A percentile compares a stretch with the other conserved stretches of the same genome.
These are phyloP conservation scores for Trichosurus vulpecula DNA, from an alignment of 2,797 vertebrate genomes.

Conservation along the genomic window DNA sequence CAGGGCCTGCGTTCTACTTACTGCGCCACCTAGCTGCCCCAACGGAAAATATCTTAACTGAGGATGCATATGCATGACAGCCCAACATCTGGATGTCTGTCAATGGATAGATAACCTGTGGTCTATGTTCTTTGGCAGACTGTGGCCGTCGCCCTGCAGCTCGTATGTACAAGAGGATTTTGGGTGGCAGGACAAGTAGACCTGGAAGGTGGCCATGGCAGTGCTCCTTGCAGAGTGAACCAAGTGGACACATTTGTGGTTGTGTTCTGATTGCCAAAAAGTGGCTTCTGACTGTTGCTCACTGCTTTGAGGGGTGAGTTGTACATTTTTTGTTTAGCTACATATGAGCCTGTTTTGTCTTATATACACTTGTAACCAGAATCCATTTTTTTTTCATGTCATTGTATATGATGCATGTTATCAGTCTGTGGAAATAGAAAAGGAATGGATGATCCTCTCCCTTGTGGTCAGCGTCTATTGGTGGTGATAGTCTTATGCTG, in stretches of 20 bases:
- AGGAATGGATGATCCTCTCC: not conserved
- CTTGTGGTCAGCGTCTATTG: not conserved
- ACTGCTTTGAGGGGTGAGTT: constrained; percentile 97
- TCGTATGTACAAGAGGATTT: constrained; percentile 92
- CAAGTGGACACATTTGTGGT: constrained; percentile 94
- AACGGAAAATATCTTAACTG: not conserved
- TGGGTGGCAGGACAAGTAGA: constrained; percentile 93
- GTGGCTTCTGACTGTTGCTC: constrained; percentile 95
- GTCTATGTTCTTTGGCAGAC: constrained; percentile 83
- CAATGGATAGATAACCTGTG: not conserved
- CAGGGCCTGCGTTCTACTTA: too few relatives aligned
- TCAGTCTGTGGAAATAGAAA: not conserved
- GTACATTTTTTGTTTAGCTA: not conserved
- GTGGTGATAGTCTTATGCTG: not conserved
- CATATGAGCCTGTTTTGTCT: not conserved
- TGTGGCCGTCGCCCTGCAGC: constrained; percentile 91
- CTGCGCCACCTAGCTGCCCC: too few relatives aligned
- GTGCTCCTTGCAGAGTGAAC: constrained; percentile 95
- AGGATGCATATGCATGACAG: not conserved
- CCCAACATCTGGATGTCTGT: fast-evolving
- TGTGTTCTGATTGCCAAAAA: constrained; percentile 92
- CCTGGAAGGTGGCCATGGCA: constrained; percentile 97
- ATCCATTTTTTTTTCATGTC: not conserved
- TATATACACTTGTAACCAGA: not conserved
- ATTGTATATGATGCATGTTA: not conserved